Conservation (phyloP, 2,113 vertebrate species). For the Rhinichthys klamathensis region DNA sequence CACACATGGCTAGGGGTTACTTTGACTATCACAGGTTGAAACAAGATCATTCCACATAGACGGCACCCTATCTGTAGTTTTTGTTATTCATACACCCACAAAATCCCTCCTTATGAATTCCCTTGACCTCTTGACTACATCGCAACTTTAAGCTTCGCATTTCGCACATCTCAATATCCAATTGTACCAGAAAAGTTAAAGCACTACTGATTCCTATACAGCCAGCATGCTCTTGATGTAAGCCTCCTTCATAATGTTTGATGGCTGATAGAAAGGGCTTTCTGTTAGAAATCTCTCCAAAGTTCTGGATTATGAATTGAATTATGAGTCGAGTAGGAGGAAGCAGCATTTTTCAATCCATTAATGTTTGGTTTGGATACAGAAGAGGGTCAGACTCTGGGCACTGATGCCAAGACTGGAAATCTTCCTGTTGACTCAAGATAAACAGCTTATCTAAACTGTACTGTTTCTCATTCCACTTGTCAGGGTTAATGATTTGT, state of each 20-base stretch:
- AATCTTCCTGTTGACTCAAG: conserved; percentile 1
- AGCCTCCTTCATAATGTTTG: not conserved
- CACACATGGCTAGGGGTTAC: not conserved
- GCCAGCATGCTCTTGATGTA: not conserved
- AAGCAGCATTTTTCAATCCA: conserved; percentile 23
- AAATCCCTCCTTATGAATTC: conserved; percentile 21
- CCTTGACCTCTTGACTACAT: conserved; percentile 15
- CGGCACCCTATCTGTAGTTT: conserved; percentile 1
- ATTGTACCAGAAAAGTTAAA: conserved; percentile 14
- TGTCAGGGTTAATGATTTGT: conserved; percentile 27
- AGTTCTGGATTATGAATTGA: conserved; percentile 16
- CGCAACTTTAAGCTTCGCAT: not conserved
- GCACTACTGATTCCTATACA: not conserved
- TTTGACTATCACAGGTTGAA: not conserved
- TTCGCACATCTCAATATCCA: not conserved
- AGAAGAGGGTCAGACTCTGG: conserved; percentile 23
- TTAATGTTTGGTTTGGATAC: conserved; percentile 37
- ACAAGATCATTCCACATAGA: not conserved
- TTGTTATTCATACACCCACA: not conserved
- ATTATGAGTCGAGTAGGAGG: conserved; percentile 9
- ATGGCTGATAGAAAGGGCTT: not conserved
- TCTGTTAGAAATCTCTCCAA: not conserved
- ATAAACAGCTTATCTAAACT: conserved; percentile 11
- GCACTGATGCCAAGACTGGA: conserved; percentile 16
- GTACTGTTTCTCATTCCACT: conserved; percentile 3